phyloP scores from a whole-genome alignment of 1,140 invertebrate genomes.

The Globodera rostochiensis region DNA sequence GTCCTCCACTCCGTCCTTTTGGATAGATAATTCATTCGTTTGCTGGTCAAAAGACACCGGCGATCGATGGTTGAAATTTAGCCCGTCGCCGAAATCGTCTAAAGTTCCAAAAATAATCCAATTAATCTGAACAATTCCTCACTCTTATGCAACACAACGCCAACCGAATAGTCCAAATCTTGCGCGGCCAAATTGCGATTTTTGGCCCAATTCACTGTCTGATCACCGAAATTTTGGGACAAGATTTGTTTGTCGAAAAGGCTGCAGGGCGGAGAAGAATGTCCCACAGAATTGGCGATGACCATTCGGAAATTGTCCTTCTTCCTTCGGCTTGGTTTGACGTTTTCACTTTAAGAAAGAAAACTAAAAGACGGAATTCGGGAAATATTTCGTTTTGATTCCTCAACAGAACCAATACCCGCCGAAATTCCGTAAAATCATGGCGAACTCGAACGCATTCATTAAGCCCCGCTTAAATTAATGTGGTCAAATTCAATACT shows the following conservation, averaged over 20 bases:
- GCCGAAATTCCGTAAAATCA: not conserved
- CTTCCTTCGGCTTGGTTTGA: not conserved
- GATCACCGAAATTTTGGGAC: not conserved
- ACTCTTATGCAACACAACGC: conserved; percentile 1
- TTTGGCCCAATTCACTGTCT: not conserved
- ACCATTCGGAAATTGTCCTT: not conserved
- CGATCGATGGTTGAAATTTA: not conserved
- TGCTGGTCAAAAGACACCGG: not conserved
- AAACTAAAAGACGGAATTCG: not conserved
- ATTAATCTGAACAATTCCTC: not conserved
- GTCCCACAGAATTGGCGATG: not conserved
- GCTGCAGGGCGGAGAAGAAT: not conserved
- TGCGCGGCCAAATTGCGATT: no score
- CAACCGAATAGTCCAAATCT: conserved; percentile 2
- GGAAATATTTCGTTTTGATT: not conserved
- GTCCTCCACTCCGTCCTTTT: not conserved
- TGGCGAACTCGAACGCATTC: not conserved
- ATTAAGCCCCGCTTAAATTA: not conserved
- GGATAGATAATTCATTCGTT: not conserved
- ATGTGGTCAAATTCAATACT: not conserved
- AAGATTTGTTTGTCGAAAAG: not conserved
- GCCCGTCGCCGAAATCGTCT: not conserved
- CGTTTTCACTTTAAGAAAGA: not conserved
- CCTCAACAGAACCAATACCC: not conserved
- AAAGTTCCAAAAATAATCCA: not conserved